Evolutionary conservation across 92 coral and sea anemone species (phyloP).

Genomic region (Paragorgia papillata): DNA sequence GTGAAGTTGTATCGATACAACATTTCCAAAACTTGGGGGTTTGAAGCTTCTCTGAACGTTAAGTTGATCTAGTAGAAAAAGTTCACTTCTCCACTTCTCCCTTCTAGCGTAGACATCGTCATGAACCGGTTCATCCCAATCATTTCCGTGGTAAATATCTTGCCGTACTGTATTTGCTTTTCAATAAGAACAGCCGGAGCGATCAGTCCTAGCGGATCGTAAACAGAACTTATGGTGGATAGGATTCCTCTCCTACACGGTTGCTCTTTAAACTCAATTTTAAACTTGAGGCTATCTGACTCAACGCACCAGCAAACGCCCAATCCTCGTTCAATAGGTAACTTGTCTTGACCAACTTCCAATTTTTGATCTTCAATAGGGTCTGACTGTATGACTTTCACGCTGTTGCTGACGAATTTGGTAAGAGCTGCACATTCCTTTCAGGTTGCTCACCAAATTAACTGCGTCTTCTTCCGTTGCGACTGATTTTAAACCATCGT

Average conservation of each 20-base stretch:
- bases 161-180: conserved; percentile 52
- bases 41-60: conserved; percentile 45
- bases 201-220: conserved; percentile 52
- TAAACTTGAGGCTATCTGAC: conserved; percentile 50
- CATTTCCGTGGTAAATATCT: conserved; percentile 40
- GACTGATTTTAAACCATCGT: no score
- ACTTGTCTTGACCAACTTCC: conserved; percentile 39
- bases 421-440: conserved; percentile 22
- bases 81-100: conserved; percentile 59
- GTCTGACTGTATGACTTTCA: conserved; percentile 39
- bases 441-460: not conserved
- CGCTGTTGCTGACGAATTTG: conserved; percentile 33
- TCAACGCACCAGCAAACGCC: conserved; percentile 56
- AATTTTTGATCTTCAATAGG: conserved; percentile 40
- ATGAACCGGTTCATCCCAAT: conserved; percentile 57
- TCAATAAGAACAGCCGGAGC: conserved; percentile 51
- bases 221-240: conserved; percentile 50
- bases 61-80: conserved; percentile 35
- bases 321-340: conserved; percentile 51
- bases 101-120: conserved; percentile 39
- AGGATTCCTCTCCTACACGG: conserved; percentile 51
- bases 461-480: no score
- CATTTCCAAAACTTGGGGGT: conserved; percentile 5
- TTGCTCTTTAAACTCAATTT: conserved; percentile 18
- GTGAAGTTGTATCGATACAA: conserved; percentile 40